These are phyloP conservation scores for Agrotis clavis DNA, from an alignment of 2,888 invertebrate species.

Conservation along the genomic window DNA sequence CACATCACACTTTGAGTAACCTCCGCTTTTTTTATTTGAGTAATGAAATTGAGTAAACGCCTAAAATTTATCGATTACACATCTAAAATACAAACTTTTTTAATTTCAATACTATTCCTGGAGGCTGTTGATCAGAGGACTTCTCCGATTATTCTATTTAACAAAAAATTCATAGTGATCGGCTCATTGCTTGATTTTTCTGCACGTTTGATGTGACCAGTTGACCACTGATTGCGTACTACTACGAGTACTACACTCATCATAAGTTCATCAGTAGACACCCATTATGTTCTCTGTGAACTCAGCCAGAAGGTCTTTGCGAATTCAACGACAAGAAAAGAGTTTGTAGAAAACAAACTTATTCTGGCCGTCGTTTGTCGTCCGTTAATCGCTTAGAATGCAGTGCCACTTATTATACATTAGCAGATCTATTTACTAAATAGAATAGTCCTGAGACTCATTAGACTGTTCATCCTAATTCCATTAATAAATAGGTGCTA, in stretches of 20 bases:
- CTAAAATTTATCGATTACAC: too few relatives aligned
- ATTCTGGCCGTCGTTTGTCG: neutral
- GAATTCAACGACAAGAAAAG: neutral
- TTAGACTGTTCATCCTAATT: conserved; percentile 26
- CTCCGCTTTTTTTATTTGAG: neutral
- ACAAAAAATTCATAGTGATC: neutral
- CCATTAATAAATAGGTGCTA: conserved; percentile 13
- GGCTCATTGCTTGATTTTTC: too few relatives aligned
- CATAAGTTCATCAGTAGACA: too few relatives aligned
- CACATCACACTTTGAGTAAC: neutral
- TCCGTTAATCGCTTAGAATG: neutral
- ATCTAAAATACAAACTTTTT: too few relatives aligned
- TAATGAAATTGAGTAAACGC: neutral
- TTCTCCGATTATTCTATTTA: neutral
- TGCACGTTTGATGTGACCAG: too few relatives aligned
- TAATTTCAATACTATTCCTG: neutral
- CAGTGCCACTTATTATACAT: conserved; percentile 5
- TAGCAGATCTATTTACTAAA: conserved; percentile 21
- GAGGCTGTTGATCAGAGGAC: too few relatives aligned
- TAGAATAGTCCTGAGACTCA: conserved; percentile 10
- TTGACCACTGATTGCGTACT: too few relatives aligned
- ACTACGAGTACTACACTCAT: too few relatives aligned
- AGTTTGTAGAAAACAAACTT: neutral
- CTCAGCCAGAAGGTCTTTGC: neutral
- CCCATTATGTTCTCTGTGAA: neutral